Conservation (phyloP, 2,888 invertebrate genomes). For the Lycaena phlaeas region DNA sequence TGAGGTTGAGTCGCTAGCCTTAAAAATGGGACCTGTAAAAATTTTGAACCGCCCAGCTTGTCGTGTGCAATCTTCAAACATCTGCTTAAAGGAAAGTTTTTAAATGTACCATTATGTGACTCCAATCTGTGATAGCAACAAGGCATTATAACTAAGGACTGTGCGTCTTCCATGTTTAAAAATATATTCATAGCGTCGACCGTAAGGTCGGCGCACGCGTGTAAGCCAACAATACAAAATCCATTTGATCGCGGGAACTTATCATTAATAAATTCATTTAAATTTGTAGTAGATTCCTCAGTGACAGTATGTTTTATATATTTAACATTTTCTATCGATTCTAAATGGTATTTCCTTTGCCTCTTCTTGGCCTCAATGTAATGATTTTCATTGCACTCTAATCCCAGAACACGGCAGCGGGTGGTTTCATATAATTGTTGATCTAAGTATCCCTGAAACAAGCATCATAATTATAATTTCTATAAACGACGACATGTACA, state of each 20-base stretch:
- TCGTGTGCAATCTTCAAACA: slow-evolving; percentile 48
- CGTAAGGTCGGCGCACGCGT: slow-evolving; percentile 85
- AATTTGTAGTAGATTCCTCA: slow-evolving; percentile 53
- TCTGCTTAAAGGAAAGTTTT: slow-evolving; percentile 78
- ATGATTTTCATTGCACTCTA: slow-evolving; percentile 75
- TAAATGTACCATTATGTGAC: slow-evolving; percentile 44
- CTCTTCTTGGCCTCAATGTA: slow-evolving; percentile 72
- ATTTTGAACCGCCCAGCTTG: slow-evolving; percentile 38
- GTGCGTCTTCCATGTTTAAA: slow-evolving; percentile 66
- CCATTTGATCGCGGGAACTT: slow-evolving; percentile 37
- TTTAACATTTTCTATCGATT: slow-evolving; percentile 67
- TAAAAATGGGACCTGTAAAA: slow-evolving; percentile 77
- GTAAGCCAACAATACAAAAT: slow-evolving; percentile 75
- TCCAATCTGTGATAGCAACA: slow-evolving; percentile 86
- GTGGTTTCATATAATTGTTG: slow-evolving; percentile 75
- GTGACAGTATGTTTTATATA: slow-evolving; percentile 73
- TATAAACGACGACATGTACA: too few species aligned
- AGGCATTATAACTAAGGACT: slow-evolving; percentile 77
- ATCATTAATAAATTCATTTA: slow-evolving; percentile 45
- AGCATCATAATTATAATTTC: too few species aligned
- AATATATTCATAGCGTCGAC: slow-evolving; percentile 78
- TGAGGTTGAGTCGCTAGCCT: slow-evolving; percentile 82
- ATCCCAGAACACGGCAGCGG: slow-evolving; percentile 75
- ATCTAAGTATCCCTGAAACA: slow-evolving; percentile 80
- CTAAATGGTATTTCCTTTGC: slow-evolving; percentile 67